Evolutionary conservation across 2,888 invertebrate species (phyloP).

Genomic region (Oxyscelio sp.): DNA sequence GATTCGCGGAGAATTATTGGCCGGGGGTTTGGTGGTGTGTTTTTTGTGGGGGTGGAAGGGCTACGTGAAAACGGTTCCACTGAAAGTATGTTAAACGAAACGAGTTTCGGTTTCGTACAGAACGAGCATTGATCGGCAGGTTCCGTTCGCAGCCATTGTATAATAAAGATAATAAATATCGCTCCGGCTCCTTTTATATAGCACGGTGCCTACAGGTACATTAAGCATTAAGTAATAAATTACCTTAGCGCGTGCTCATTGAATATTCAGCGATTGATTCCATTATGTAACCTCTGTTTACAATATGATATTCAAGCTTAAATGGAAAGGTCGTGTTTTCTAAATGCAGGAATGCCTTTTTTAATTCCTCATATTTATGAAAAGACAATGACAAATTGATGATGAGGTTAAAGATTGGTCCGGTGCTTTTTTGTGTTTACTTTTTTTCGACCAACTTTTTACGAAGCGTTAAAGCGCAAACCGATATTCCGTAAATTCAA

Average conservation of each 20-base stretch:
- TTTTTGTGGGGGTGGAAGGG: constrained; percentile 1
- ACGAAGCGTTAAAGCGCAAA: background rate
- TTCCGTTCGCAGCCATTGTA: background rate
- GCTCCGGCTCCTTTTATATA: background rate
- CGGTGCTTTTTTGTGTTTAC: too few species aligned
- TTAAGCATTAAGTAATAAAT: constrained; percentile 2
- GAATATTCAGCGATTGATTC: background rate
- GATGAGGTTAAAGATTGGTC: background rate
- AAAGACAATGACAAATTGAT: background rate
- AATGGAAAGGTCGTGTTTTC: too few species aligned
- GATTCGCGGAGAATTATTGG: constrained; percentile 10
- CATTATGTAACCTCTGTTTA: background rate
- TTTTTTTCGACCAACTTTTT: too few species aligned
- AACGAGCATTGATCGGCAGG: background rate
- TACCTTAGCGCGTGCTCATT: background rate
- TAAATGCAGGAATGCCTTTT: too few species aligned
- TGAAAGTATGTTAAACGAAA: constrained; percentile 36
- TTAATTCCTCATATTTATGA: too few species aligned
- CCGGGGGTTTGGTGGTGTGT: background rate
- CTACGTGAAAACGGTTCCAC: constrained; percentile 3
- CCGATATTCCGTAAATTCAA: constrained; percentile 18
- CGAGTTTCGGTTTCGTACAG: constrained; percentile 15
- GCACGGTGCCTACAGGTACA: background rate
- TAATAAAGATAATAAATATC: background rate
- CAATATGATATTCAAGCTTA: background rate